Evolutionary conservation across 2,113 vertebrate genomes (phyloP).

Genomic region (Paralichthys olivaceus): DNA sequence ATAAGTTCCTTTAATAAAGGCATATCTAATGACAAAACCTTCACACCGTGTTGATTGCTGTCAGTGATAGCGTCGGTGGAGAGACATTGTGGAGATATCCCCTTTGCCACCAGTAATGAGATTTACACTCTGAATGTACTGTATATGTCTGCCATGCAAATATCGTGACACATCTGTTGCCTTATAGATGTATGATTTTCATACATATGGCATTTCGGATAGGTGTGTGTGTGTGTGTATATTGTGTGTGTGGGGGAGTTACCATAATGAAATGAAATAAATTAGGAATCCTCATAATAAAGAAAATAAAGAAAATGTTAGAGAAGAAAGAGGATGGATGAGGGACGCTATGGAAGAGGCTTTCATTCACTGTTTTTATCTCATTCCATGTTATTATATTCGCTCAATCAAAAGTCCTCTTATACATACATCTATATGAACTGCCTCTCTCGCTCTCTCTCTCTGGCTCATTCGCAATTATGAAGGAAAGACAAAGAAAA

Average conservation of each 20-base stretch:
- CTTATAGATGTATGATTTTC: constrained; percentile 67
- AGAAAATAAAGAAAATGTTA: constrained; percentile 68
- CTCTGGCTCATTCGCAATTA: constrained; percentile 78
- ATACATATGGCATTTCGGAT: constrained; percentile 69
- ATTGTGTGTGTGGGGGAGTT: background rate
- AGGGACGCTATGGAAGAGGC: constrained; percentile 61
- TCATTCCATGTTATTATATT: constrained; percentile 80
- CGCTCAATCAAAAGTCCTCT: constrained; percentile 79
- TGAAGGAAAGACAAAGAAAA: constrained; percentile 83
- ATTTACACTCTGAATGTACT: constrained; percentile 71
- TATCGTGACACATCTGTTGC: constrained; percentile 74
- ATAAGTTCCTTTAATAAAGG: constrained; percentile 74
- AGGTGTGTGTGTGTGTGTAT: constrained; percentile 27
- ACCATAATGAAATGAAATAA: constrained; percentile 73
- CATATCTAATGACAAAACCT: constrained; percentile 73
- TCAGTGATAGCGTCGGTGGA: constrained; percentile 64
- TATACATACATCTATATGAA: constrained; percentile 81
- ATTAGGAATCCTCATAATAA: constrained; percentile 73
- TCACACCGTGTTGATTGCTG: constrained; percentile 62
- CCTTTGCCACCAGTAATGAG: constrained; percentile 75
- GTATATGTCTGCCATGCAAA: constrained; percentile 71
- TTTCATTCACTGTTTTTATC: constrained; percentile 81
- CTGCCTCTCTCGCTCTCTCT: constrained; percentile 67
- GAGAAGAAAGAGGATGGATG: constrained; percentile 51
- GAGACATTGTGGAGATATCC: constrained; percentile 58